A percentile compares a stretch with the other conserved stretches of the same genome.
phyloP scores from a whole-genome alignment of 2,113 vertebrate genomes.

The Lampris megalopsis region DNA sequence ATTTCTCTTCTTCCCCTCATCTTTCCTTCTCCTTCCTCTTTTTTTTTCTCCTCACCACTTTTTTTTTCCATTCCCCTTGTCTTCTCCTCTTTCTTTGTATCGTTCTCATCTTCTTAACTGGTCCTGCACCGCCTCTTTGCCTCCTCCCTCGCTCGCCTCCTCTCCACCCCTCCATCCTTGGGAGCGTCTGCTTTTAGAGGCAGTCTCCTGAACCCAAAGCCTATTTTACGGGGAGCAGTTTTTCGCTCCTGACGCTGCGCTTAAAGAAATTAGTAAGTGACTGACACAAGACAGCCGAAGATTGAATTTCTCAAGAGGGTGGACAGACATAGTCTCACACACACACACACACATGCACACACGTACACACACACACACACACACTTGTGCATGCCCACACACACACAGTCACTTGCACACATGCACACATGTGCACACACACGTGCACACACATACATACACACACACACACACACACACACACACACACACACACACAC shows the following conservation, averaged over 20 bases:
- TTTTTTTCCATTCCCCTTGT: constrained; percentile 12
- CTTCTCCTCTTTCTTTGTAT: constrained; percentile 24
- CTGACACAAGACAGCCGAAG: constrained; percentile 66
- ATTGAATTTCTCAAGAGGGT: constrained; percentile 70
- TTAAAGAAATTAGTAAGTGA: constrained; percentile 75
- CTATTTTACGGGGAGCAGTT: constrained; percentile 74
- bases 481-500: constrained; percentile 44
- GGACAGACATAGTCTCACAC: constrained; percentile 23
- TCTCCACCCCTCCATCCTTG: constrained; percentile 45
- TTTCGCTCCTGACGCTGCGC: constrained; percentile 57
- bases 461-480: constrained; percentile 36
- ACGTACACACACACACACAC: constrained; percentile 34
- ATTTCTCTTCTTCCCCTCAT: not conserved
- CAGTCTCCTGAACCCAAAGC: constrained; percentile 67
- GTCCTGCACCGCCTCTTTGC: constrained; percentile 6
- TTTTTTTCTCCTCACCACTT: constrained; percentile 4
- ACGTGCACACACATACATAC: constrained; percentile 24
- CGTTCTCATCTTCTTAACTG: constrained; percentile 37
- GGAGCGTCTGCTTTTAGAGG: constrained; percentile 48
- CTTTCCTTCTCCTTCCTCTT: constrained; percentile 17
- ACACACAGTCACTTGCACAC: constrained; percentile 14
- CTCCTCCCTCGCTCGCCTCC: constrained; percentile 20
- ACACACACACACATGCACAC: constrained; percentile 11
- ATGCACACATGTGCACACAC: constrained; percentile 10
- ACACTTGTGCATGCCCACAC: not conserved